Evolutionary conservation across 2,797 vertebrate genomes (phyloP).

Genomic region (Characodon lateralis): DNA sequence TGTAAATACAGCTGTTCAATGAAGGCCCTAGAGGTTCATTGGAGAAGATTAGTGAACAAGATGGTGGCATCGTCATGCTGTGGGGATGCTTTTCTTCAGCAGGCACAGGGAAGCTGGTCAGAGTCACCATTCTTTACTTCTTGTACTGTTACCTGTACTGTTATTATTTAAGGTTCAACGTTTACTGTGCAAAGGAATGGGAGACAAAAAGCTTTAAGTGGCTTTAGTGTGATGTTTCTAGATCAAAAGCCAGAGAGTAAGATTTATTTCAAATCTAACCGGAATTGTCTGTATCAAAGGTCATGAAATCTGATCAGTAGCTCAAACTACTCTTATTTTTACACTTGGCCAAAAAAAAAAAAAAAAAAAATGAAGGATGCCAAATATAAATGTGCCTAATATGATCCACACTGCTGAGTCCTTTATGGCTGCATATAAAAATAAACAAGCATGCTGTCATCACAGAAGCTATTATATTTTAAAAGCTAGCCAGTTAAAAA

Average conservation of each 20-base stretch:
- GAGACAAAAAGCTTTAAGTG: no score
- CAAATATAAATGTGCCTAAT: slow-evolving; percentile 46
- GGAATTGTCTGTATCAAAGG: neutral
- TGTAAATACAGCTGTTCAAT: no score
- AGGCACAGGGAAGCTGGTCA: no score
- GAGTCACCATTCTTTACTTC: no score
- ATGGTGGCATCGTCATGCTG: no score
- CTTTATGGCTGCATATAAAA: slow-evolving; percentile 70
- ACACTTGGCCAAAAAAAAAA: slow-evolving; percentile 52
- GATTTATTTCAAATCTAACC: neutral
- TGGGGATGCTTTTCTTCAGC: no score
- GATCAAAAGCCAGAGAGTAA: neutral
- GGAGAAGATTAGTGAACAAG: no score
- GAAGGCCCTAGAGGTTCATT: no score
- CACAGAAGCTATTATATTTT: slow-evolving; percentile 60
- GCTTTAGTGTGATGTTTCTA: neutral
- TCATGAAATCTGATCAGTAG: slow-evolving; percentile 2
- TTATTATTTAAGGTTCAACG: no score
- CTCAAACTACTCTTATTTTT: slow-evolving; percentile 24
- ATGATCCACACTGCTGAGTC: slow-evolving; percentile 31
- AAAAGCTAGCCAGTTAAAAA: slow-evolving; percentile 73
- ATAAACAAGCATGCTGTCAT: slow-evolving; percentile 73
- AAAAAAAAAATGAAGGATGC: slow-evolving; percentile 26
- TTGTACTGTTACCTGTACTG: no score
- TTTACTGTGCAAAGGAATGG: no score